Percentiles rank a stretch among this genome's conserved stretches.
Conservation (phyloP, 2,797 vertebrate genomes). For the Hydrocynus forskahlii region DNA sequence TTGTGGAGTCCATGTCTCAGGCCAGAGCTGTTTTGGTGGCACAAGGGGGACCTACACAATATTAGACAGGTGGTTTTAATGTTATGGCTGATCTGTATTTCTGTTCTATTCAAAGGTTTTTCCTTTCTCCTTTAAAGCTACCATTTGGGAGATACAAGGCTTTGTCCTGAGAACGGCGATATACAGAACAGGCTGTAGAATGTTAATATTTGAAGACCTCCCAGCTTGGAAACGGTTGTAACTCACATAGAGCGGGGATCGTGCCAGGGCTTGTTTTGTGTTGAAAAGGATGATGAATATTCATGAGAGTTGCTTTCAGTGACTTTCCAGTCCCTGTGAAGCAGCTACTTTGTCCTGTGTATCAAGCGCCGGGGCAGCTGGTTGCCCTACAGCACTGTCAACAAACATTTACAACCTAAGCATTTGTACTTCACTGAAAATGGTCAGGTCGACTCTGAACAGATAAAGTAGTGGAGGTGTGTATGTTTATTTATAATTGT, state of each 20-base stretch:
- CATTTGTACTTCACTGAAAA: conserved; percentile 38
- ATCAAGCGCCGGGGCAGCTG: conserved; percentile 73
- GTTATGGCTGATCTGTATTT: too few relatives aligned
- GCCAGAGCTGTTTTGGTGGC: too few relatives aligned
- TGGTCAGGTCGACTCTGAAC: conserved; percentile 6
- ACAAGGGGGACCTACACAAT: too few relatives aligned
- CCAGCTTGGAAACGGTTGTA: background rate
- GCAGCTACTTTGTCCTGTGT: conserved; percentile 73
- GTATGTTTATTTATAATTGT: background rate
- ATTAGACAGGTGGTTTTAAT: too few relatives aligned
- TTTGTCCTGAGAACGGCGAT: too few relatives aligned
- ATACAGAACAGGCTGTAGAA: background rate
- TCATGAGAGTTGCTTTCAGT: conserved; percentile 17
- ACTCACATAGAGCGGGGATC: background rate
- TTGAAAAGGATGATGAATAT: conserved; percentile 5
- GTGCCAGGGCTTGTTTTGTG: background rate
- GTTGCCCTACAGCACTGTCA: conserved; percentile 76
- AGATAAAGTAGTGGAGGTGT: background rate
- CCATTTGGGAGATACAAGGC: too few relatives aligned
- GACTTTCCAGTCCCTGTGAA: conserved; percentile 15
- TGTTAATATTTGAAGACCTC: background rate
- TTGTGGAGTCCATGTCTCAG: too few relatives aligned
- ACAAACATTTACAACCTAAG: conserved; percentile 76
- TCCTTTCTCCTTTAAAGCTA: too few relatives aligned
- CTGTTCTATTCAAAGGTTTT: too few relatives aligned